These are phyloP conservation scores for Clunio marinus DNA, from an alignment of 2,888 invertebrate genomes.

Conservation along the genomic window DNA sequence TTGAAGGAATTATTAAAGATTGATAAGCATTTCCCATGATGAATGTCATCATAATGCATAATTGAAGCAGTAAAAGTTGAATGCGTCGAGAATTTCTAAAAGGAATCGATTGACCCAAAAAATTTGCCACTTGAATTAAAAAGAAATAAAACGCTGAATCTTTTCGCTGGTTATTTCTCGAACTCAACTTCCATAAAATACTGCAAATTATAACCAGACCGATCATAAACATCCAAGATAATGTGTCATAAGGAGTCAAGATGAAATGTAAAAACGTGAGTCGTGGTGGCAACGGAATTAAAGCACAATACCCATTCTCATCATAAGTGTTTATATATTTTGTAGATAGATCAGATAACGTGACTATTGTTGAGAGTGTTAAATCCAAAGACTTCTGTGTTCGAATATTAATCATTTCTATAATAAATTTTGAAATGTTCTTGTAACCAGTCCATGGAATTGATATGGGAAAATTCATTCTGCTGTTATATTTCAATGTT, in stretches of 20 bases:
- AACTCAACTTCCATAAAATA: background rate
- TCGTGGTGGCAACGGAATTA: background rate
- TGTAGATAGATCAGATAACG: too few relatives aligned
- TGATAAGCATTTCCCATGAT: slow-evolving; percentile 24
- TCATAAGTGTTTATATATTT: background rate
- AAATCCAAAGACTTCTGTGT: too few relatives aligned
- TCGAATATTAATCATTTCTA: too few relatives aligned
- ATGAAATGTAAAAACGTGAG: background rate
- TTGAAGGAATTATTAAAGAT: background rate
- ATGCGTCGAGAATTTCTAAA: background rate
- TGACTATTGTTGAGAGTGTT: too few relatives aligned
- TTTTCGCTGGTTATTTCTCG: background rate
- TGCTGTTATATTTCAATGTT: too few relatives aligned
- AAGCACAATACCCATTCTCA: background rate
- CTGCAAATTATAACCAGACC: background rate
- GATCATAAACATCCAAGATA: background rate
- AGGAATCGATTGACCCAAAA: slow-evolving; percentile 1
- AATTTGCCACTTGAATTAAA: background rate
- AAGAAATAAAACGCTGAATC: background rate
- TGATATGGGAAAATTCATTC: too few relatives aligned
- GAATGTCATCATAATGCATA: background rate
- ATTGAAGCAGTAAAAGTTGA: background rate
- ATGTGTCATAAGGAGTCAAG: background rate
- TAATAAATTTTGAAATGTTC: too few relatives aligned
- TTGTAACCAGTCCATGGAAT: too few relatives aligned